Evolutionary conservation across 2,888 invertebrate species (phyloP), one percentile per base, ranked within the genome.

Genomic region (Harpalus rubripes): DNA sequence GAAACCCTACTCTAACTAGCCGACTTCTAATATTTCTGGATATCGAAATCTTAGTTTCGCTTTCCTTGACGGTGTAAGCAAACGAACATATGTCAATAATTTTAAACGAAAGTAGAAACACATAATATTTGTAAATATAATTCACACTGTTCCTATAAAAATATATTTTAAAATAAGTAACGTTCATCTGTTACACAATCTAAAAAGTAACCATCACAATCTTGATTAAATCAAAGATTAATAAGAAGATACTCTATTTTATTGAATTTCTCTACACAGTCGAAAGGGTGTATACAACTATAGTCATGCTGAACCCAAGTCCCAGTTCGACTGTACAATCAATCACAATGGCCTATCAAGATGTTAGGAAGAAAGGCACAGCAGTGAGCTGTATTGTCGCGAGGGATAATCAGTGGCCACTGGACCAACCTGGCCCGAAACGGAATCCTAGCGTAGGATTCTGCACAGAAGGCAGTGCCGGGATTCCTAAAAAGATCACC

Each of bases 281-380:
- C n/a, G 16, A 74, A 74, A 44, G 72, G 72, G 72, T 74, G 41
- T n/a, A 74, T 44, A 74, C 18, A 44, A 41, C 41, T 52, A 52
- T 52, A 12, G 44, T 10, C 44, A 52, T 52, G 44, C 44, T 52
- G 44, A 52, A 52, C 44, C 22, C 32, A 39, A 18, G 32, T 16
- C 32, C 78, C 78, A 59, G 32, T 15, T 78, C 78, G 78, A 78
- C 58, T 80, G 65, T 44, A 52, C 81, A 65, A 65, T 63, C 65
- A 59, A 61, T 80, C 80, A 80, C 81, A 81, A 81, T 61, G 63
- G 63, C n/a, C 80, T 80, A 81, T 81, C 81, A 63, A 81, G 81
- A 81, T 81, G 52, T 81, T 63, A 22, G n/a, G 41, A 22, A 81
- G 61, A 81, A 81, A 63, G 65, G 81, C 61, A 65, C 81, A 81